phyloP scores from a whole-genome alignment of 2,113 vertebrate species.

The Emydocephalus ijimae region DNA sequence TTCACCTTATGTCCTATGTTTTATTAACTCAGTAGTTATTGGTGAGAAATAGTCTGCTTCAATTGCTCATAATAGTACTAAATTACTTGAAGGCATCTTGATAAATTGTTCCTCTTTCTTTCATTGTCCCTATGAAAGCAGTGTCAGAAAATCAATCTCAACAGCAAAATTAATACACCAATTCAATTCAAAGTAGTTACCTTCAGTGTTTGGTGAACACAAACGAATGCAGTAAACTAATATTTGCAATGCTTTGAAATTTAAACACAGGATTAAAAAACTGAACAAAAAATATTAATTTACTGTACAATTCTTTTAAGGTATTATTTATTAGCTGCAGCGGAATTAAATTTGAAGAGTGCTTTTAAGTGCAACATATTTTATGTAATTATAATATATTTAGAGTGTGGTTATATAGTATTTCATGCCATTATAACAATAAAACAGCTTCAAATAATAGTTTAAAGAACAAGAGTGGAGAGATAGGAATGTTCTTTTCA shows the following conservation, averaged over 20 bases:
- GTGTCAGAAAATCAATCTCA: slow-evolving; percentile 42
- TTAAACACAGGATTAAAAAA: slow-evolving; percentile 9
- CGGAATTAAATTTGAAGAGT: not conserved
- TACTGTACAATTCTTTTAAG: not conserved
- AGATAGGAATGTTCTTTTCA: not conserved
- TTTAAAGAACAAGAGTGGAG: not conserved
- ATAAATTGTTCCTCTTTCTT: slow-evolving; percentile 39
- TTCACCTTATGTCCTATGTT: slow-evolving; percentile 41
- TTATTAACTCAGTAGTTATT: slow-evolving; percentile 50
- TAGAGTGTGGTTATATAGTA: not conserved
- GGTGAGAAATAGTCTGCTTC: slow-evolving; percentile 15
- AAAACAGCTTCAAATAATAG: not conserved
- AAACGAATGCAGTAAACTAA: slow-evolving; percentile 18
- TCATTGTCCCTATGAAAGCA: slow-evolving; percentile 40
- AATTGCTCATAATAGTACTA: slow-evolving; percentile 43
- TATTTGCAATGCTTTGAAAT: not conserved
- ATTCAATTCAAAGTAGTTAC: slow-evolving; percentile 5
- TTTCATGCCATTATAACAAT: not conserved
- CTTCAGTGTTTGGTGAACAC: slow-evolving; percentile 19
- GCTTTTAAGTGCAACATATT: not conserved
- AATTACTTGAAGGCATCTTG: slow-evolving; percentile 31
- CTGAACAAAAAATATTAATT: not conserved
- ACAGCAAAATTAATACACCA: slow-evolving; percentile 48
- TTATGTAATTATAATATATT: not conserved
- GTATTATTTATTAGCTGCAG: not conserved